Evolutionary conservation across 1,140 invertebrate species (phyloP), one percentile per base, ranked within the genome.

Genomic region (Lepidurus arcticus): DNA sequence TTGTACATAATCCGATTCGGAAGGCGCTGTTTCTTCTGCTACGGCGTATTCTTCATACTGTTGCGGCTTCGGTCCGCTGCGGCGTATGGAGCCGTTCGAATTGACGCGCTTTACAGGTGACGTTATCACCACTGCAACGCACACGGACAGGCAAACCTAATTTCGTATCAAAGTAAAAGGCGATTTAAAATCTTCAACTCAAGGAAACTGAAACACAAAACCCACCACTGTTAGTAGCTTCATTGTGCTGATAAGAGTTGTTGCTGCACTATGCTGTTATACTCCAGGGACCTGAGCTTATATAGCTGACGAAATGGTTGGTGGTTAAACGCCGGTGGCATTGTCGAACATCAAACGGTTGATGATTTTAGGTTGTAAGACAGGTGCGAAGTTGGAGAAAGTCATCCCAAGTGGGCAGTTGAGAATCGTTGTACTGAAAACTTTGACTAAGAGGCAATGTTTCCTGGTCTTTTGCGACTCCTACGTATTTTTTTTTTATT

Each of bases 321-420:
- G 53, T 65, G 53, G 53, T 65, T 65, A 16, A 34, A 21, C 53
- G 53, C 53, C 53, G 13, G 53, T 65, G 53, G 53, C 53, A 65
- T 65, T n/a, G 53, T 65, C 53, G 16, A 65, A 65, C n/a, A 65
- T 21, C 53, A 65, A 65, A 65, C 53, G 53, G 16, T 21, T 65
- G 53, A 7, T 65, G 53, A 65, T 65, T 65, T 16, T 65, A 21
- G 53, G 53, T 65, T 65, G 53, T 65, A 21, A 65, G 53, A 65
- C 53, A 65, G 53, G 53, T 65, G 53, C 53, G 53, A 34, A 65
- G 53, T 65, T 65, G 53, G 53, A 65, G 53, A 65, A 65, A 65
- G 53, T 65, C 53, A 65, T 65, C 53, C 34, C 53, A 65, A 65
- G 53, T 65, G 53, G 53, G 21, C 16, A 65, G 16, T 65, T 9